Evolutionary conservation across 2,888 invertebrate genomes (phyloP).

Genomic region (Ligdia adustata): DNA sequence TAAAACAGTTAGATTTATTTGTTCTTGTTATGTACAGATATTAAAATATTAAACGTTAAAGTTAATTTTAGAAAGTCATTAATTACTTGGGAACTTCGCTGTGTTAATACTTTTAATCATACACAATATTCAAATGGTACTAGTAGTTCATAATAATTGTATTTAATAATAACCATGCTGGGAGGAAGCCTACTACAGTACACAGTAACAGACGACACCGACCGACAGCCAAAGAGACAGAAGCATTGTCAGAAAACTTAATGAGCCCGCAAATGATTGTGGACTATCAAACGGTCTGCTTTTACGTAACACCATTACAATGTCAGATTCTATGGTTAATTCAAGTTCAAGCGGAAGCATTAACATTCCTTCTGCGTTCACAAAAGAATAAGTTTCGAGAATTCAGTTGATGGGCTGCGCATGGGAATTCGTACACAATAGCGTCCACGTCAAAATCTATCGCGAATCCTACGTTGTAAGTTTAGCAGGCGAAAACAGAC

Average conservation of each 20-base stretch:
- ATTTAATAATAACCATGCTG: too few species aligned
- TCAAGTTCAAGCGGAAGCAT: constrained; percentile 79
- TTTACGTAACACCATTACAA: constrained; percentile 66
- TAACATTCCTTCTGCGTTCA: constrained; percentile 78
- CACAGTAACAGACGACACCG: not conserved
- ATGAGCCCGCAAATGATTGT: constrained; percentile 44
- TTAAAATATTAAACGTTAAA: too few species aligned
- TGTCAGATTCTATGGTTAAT: constrained; percentile 62
- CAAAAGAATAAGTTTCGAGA: constrained; percentile 82
- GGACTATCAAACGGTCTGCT: constrained; percentile 53
- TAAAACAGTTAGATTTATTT: too few species aligned
- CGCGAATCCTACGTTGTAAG: constrained; percentile 32
- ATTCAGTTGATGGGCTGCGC: constrained; percentile 66
- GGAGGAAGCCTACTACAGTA: too few species aligned
- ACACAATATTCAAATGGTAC: too few species aligned
- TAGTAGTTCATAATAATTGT: too few species aligned
- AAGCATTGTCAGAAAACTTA: not conserved
- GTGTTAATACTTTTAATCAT: too few species aligned
- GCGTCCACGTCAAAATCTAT: constrained; percentile 50
- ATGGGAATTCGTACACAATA: constrained; percentile 74
- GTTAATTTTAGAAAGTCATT: too few species aligned
- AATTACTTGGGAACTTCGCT: too few species aligned
- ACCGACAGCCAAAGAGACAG: too few species aligned
- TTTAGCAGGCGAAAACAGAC: constrained; percentile 29
- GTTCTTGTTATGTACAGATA: too few species aligned